phyloP scores from a whole-genome alignment of 2,888 invertebrate genomes.

The Papilio elwesi region DNA sequence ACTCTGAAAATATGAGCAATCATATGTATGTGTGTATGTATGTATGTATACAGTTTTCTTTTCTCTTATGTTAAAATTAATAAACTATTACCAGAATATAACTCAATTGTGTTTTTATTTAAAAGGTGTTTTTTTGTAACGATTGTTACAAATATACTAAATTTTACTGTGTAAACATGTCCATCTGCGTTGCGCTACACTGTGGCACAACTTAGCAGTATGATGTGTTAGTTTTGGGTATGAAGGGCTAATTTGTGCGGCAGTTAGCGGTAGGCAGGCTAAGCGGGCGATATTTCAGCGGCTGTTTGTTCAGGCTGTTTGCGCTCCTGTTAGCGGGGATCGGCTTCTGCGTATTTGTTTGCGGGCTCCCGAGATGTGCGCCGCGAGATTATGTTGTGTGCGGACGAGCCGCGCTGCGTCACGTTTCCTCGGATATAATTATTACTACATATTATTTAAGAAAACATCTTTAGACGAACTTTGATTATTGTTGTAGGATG shows the following conservation, averaged over 20 bases:
- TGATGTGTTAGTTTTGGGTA: constrained; percentile 58
- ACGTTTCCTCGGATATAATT: background rate
- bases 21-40: too few relatives aligned
- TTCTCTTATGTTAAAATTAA: too few relatives aligned
- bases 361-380: constrained; percentile 47
- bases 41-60: too few relatives aligned
- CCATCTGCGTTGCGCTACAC: constrained; percentile 9
- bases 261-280: constrained; percentile 57
- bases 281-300: constrained; percentile 58
- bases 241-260: constrained; percentile 61
- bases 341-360: constrained; percentile 49
- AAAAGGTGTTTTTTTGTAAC: background rate
- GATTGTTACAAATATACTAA: background rate
- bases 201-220: constrained; percentile 40
- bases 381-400: constrained; percentile 43
- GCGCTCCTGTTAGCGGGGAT: constrained; percentile 53
- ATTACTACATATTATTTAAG: background rate
- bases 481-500: too few relatives aligned
- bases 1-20: too few relatives aligned
- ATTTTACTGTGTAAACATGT: background rate
- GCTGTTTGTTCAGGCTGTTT: constrained; percentile 63
- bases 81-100: too few relatives aligned
- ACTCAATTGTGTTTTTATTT: too few relatives aligned
- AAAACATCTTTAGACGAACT: too few relatives aligned
- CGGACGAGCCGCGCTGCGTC: background rate